A percentile compares a stretch with the other conserved stretches of the same genome.
Evolutionary conservation across 2,888 invertebrate genomes (phyloP).

Genomic region (Oxytorus armatus): DNA sequence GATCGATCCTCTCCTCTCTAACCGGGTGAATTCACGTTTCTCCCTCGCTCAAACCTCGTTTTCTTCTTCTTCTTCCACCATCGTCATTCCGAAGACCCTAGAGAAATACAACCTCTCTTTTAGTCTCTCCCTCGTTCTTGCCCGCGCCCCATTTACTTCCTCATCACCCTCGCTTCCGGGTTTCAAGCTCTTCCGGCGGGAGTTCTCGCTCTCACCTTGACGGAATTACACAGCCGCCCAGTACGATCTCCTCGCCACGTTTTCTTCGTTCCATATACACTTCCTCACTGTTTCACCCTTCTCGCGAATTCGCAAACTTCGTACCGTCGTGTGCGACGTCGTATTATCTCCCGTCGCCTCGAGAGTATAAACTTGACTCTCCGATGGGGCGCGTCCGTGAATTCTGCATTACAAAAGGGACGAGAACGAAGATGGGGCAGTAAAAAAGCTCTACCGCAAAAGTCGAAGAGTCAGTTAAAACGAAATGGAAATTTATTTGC

Average conservation of each 20-base stretch:
- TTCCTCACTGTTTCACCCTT: slow-evolving; percentile 14
- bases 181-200: slow-evolving; percentile 79
- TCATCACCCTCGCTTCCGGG: slow-evolving; percentile 80
- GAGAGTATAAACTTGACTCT: slow-evolving; percentile 47
- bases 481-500: background rate
- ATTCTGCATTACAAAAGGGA: background rate
- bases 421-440: background rate
- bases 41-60: slow-evolving; percentile 28
- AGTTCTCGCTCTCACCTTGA: slow-evolving; percentile 66
- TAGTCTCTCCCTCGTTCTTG: background rate
- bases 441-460: too few species aligned
- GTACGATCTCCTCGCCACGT: slow-evolving; percentile 69
- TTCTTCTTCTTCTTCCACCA: slow-evolving; percentile 32
- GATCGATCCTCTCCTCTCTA: slow-evolving; percentile 62
- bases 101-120: slow-evolving; percentile 66
- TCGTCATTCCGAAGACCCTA: slow-evolving; percentile 51
- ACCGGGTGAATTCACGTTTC: slow-evolving; percentile 56
- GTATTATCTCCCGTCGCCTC: slow-evolving; percentile 48
- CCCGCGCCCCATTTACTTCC: slow-evolving; percentile 73
- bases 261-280: slow-evolving; percentile 23
- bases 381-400: slow-evolving; percentile 5
- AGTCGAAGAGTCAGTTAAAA: too few species aligned
- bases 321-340: slow-evolving; percentile 35
- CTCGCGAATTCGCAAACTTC: slow-evolving; percentile 6
- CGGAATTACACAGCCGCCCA: slow-evolving; percentile 71